phyloP scores from a whole-genome alignment of 2,797 vertebrate genomes.

The Pseudochromis fuscus region DNA sequence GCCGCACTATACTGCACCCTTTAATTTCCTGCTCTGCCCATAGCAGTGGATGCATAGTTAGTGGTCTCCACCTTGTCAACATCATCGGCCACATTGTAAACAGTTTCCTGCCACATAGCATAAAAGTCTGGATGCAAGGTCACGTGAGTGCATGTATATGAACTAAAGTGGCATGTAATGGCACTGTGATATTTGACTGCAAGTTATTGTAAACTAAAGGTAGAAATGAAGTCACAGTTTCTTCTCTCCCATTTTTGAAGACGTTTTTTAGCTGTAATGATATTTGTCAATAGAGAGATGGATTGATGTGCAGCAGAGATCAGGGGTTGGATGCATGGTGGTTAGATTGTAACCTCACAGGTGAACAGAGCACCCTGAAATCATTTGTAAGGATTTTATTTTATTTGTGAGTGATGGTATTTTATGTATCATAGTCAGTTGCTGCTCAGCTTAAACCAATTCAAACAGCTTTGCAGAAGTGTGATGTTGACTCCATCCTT shows the following conservation, averaged over 20 bases:
- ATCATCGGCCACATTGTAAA: too few relatives aligned
- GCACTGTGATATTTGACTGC: conserved; percentile 3
- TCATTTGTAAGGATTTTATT: neutral
- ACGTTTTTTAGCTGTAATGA: too few relatives aligned
- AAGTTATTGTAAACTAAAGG: neutral
- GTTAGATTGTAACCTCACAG: too few relatives aligned
- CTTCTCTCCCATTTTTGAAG: neutral
- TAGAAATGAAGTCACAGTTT: neutral
- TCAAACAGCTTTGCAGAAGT: neutral
- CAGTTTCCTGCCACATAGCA: conserved; percentile 36
- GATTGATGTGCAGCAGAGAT: too few relatives aligned
- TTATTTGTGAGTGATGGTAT: neutral
- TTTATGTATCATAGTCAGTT: too few relatives aligned
- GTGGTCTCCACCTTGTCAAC: conserved; percentile 52
- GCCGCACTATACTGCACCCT: conserved; percentile 34
- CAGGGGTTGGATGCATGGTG: too few relatives aligned
- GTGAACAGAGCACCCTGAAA: neutral
- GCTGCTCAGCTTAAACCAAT: too few relatives aligned
- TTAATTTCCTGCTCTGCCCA: conserved; percentile 49
- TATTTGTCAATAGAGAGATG: neutral
- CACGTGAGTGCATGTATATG: conserved; percentile 11
- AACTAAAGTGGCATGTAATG: neutral
- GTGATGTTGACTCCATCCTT: neutral
- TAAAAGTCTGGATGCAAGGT: conserved; percentile 18
- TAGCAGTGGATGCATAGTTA: conserved; percentile 45